phyloP scores from a whole-genome alignment of 2,797 vertebrate genomes.

The Rhinichthys osculus region DNA sequence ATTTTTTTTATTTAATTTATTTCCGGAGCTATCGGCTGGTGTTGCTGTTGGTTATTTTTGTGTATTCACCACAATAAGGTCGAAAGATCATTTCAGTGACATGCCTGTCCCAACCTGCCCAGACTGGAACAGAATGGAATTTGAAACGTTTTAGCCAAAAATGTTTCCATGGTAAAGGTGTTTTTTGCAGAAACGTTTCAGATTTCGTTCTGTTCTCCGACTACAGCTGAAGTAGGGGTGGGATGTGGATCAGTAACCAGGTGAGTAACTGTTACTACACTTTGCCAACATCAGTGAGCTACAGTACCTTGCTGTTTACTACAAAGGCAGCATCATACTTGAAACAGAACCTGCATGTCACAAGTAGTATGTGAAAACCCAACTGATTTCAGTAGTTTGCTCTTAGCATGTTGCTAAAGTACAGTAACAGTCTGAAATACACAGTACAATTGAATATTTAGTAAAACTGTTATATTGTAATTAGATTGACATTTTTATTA shows the following conservation, averaged over 20 bases:
- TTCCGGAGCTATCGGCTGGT: background rate
- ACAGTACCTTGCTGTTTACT: background rate
- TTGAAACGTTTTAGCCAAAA: conserved; percentile 74
- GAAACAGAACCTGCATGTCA: background rate
- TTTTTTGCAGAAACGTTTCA: conserved; percentile 75
- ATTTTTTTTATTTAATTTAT: too few species aligned
- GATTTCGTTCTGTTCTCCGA: conserved; percentile 76
- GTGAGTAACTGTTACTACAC: conserved; percentile 71
- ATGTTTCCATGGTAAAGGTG: conserved; percentile 64
- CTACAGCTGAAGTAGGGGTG: conserved; percentile 67
- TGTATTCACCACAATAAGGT: background rate
- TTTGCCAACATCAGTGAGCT: conserved; percentile 3
- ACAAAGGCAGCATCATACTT: background rate
- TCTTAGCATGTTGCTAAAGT: background rate
- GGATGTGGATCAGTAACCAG: conserved; percentile 60
- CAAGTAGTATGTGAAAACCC: background rate
- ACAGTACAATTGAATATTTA: background rate
- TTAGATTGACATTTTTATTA: background rate
- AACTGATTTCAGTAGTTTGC: background rate
- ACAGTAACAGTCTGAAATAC: background rate
- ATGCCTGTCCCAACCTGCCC: conserved; percentile 46
- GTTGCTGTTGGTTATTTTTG: background rate
- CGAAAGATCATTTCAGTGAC: background rate
- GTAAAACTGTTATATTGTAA: background rate
- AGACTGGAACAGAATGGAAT: conserved; percentile 67